Percentiles rank a stretch among this genome's conserved stretches.
These are phyloP conservation scores for Triops cancriformis DNA, from an alignment of 1,140 invertebrate genomes.

Conservation along the genomic window DNA sequence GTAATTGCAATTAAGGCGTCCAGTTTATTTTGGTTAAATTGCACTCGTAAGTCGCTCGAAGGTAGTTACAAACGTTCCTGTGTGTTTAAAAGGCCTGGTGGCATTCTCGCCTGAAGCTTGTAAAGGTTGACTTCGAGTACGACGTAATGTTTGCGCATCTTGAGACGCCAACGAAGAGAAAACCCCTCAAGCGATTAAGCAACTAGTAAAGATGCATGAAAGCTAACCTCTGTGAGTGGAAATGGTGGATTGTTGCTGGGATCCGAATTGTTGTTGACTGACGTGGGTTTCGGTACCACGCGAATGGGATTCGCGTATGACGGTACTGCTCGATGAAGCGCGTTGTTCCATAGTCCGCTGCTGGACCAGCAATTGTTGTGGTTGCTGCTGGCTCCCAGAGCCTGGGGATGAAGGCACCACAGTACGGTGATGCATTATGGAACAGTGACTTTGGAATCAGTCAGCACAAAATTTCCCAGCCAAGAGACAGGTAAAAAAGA, in stretches of 20 bases:
- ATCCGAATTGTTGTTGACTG: slow-evolving; percentile 27
- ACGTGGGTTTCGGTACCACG: slow-evolving; percentile 27
- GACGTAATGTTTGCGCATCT: background rate
- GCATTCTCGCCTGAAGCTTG: no score
- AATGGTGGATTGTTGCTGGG: slow-evolving; percentile 28
- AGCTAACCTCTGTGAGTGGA: slow-evolving; percentile 27
- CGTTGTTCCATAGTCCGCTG: slow-evolving; percentile 28
- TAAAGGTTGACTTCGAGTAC: no score
- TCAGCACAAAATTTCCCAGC: background rate
- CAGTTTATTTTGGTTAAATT: background rate
- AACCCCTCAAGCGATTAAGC: background rate
- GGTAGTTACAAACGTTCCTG: no score
- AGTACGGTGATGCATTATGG: slow-evolving; percentile 23
- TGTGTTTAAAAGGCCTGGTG: no score
- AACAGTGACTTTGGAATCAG: background rate
- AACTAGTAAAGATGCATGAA: background rate
- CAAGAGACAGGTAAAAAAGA: background rate
- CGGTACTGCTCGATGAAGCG: slow-evolving; percentile 23
- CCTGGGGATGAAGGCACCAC: slow-evolving; percentile 23
- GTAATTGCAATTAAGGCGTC: background rate
- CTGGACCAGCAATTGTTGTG: slow-evolving; percentile 25
- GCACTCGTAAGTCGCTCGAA: background rate
- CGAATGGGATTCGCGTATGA: slow-evolving; percentile 26
- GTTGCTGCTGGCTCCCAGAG: slow-evolving; percentile 18
- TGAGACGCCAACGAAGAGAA: background rate